Evolutionary conservation across 2,113 vertebrate genomes (phyloP), one percentile per base, ranked within the genome.

Genomic region (Ceyx melanurus): DNA sequence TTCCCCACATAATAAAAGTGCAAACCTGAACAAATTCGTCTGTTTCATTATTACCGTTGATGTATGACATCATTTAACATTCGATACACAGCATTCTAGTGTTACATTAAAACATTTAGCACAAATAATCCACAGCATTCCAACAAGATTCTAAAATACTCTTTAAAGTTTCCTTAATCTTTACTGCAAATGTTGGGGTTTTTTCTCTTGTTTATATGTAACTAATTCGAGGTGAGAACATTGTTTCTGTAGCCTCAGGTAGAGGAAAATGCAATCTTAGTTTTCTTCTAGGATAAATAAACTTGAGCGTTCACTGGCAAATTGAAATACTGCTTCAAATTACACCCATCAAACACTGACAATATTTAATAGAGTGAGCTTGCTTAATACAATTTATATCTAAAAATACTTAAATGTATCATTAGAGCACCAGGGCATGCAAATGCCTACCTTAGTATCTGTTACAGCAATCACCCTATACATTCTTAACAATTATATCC

Each of bases 271-370:
- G 10, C 14, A 4, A 58, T 77, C 43, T 78, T 7, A 4, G 8
- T 51, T 78, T 91, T 67, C 50, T 82, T 86, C 3, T 6, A n/a
- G 70, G 16, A 58, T 70, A 50, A 48, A 61, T 67, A 48, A 87
- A 67, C 9, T 17, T 15, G 25, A 70, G 17, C 43, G 5, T 67
- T 89, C 51, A 7, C 33, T 62, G 51, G 37, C 26, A 70, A 78
- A 67, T 11, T 17, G 73, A 84, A 71, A 64, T 67, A 40, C 9
- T 5, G 2, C 26, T 66, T 82, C 25, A 33, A 10, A 42, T 93
- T 51, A 6, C 5, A 8, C 14, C 14, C 3, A 0, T 61, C 72
- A 74, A 72, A 48, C 20, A 11, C 0, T 15, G 37, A 19, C 8
- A 61, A 21, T 86, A 13, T 67, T 67, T 43, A 78, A 37, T 6